These are phyloP conservation scores for Drosophila leontia DNA, from an alignment of 1,140 invertebrate genomes.

Conservation along the genomic window DNA sequence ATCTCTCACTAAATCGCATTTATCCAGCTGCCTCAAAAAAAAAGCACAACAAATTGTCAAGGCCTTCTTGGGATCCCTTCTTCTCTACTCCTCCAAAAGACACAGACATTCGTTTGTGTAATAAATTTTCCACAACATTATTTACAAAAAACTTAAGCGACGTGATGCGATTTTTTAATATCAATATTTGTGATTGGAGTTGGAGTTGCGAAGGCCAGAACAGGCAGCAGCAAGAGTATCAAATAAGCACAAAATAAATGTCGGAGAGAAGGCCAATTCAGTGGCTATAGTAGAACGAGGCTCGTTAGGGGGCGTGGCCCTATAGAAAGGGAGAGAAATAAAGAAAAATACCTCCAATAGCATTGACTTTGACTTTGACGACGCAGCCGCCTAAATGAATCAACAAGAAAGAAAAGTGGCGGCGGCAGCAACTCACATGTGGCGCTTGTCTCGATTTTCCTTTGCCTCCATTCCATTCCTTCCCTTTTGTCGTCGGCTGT, in stretches of 20 bases:
- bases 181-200: constrained; percentile 66
- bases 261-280: constrained; percentile 64
- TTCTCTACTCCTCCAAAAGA: constrained; percentile 17
- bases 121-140: constrained; percentile 82
- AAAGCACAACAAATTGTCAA: constrained; percentile 15
- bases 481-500: constrained; percentile 58
- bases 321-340: background rate
- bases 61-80: background rate
- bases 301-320: constrained; percentile 53
- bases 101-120: constrained; percentile 47
- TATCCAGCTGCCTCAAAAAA: constrained; percentile 58
- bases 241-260: constrained; percentile 79
- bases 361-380: constrained; percentile 56
- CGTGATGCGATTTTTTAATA: constrained; percentile 82
- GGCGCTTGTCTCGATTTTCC: constrained; percentile 56
- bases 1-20: constrained; percentile 71
- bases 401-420: constrained; percentile 27
- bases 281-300: constrained; percentile 13
- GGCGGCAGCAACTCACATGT: constrained; percentile 61
- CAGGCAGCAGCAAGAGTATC: constrained; percentile 48
- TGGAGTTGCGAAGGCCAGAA: constrained; percentile 16
- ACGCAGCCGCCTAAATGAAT: constrained; percentile 65
- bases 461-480: background rate
- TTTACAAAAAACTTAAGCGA: constrained; percentile 75
- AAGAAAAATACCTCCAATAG: constrained; percentile 30